phyloP scores from a whole-genome alignment of 2,113 vertebrate genomes.

The Scopus umbretta region DNA sequence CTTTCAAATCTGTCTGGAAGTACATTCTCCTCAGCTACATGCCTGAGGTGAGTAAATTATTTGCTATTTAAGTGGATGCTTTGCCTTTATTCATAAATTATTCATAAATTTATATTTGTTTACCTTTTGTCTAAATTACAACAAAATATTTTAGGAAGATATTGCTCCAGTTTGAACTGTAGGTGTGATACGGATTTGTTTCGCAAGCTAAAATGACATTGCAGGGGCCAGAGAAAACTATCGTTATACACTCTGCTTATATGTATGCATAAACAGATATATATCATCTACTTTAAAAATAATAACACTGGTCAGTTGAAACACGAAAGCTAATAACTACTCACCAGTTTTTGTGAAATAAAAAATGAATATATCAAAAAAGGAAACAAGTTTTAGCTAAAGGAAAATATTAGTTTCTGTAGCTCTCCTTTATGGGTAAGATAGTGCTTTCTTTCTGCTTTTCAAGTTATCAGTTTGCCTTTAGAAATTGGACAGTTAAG shows the following conservation, averaged over 20 bases:
- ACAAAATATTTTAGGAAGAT: not conserved
- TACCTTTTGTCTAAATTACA: not conserved
- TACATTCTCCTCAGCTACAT: not conserved
- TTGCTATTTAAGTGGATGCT: not conserved
- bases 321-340: not conserved
- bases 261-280: not conserved
- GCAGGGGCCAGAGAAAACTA: not conserved
- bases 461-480: not conserved
- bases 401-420: not conserved
- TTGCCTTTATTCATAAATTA: not conserved
- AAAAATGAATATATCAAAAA: not conserved
- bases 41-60: not conserved
- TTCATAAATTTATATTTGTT: not conserved
- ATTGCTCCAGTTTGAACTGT: rapidly evolving
- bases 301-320: not conserved
- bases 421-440: not conserved
- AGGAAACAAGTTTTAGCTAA: not conserved
- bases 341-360: not conserved
- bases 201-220: not conserved
- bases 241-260: not conserved
- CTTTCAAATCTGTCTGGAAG: not conserved
- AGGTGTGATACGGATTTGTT: not conserved
- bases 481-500: not conserved
- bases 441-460: not conserved
- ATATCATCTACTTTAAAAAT: not conserved